phyloP scores from a whole-genome alignment of 2,888 invertebrate species.

The Sesamia inferens region DNA sequence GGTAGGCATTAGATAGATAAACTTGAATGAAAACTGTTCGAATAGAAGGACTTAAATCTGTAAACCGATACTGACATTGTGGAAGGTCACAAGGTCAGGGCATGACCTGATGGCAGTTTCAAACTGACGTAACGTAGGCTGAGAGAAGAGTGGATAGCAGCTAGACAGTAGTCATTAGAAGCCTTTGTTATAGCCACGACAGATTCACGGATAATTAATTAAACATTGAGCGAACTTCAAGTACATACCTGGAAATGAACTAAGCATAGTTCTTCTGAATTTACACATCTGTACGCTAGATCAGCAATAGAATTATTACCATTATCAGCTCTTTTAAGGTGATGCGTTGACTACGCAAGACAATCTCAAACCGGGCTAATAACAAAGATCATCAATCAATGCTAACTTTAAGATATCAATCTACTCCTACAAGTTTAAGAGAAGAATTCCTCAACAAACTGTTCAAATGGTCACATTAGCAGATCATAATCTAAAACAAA shows the following conservation, averaged over 20 bases:
- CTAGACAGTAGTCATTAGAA: background rate
- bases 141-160: background rate
- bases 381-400: background rate
- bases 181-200: too few relatives aligned
- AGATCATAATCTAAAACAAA: slow-evolving; percentile 44
- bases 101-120: background rate
- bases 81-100: background rate
- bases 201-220: too few relatives aligned
- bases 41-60: background rate
- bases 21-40: background rate
- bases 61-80: background rate
- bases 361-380: background rate
- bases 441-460: slow-evolving; percentile 8
- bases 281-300: too few relatives aligned
- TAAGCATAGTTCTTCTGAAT: background rate
- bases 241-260: background rate
- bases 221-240: background rate
- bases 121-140: background rate
- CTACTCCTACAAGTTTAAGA: background rate
- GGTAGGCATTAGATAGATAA: background rate
- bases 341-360: accelerated
- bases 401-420: background rate
- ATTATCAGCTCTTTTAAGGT: background rate
- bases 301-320: background rate
- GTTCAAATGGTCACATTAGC: slow-evolving; percentile 23